A percentile compares a stretch with the other conserved stretches of the same genome.
These are phyloP conservation scores for Seira sanloemensis DNA, from an alignment of 2,888 invertebrate genomes.

Conservation along the genomic window DNA sequence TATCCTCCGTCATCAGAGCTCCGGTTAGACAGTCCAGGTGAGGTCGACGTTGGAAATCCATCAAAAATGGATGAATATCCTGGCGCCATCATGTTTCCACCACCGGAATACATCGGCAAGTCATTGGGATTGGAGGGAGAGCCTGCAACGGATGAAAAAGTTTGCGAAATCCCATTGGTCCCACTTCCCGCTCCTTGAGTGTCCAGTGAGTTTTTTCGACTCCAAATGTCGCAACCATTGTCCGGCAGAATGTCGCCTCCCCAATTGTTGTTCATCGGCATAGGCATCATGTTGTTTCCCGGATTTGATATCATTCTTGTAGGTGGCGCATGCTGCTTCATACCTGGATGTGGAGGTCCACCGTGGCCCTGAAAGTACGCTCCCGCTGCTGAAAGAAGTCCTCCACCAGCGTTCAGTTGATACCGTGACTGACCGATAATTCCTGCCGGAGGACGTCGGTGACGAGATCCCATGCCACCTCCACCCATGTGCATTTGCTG, in stretches of 20 bases:
- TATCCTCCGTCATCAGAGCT: constrained; percentile 58
- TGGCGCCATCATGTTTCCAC: constrained; percentile 40
- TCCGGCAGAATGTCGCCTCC: constrained; percentile 67
- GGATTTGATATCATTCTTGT: constrained; percentile 40
- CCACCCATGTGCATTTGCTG: constrained; percentile 35
- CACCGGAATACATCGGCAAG: constrained; percentile 44
- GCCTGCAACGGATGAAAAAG: constrained; percentile 50
- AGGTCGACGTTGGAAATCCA: constrained; percentile 40
- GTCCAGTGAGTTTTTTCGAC: constrained; percentile 26
- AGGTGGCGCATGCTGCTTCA: constrained; percentile 62
- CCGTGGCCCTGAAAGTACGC: constrained; percentile 18
- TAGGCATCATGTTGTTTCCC: background rate
- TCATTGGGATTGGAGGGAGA: constrained; percentile 24
- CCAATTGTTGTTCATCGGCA: constrained; percentile 46
- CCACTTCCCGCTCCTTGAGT: background rate
- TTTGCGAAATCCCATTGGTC: constrained; percentile 14
- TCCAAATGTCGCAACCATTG: constrained; percentile 72
- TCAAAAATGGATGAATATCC: constrained; percentile 43
- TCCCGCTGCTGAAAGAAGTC: constrained; percentile 31
- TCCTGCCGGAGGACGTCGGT: constrained; percentile 55
- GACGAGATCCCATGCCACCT: constrained; percentile 17
- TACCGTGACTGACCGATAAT: constrained; percentile 70
- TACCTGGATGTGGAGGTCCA: constrained; percentile 15
- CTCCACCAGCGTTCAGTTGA: background rate
- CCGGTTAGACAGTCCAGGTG: constrained; percentile 46